Evolutionary conservation across 2,888 invertebrate genomes (phyloP).

Genomic region (Netelia melanura): DNA sequence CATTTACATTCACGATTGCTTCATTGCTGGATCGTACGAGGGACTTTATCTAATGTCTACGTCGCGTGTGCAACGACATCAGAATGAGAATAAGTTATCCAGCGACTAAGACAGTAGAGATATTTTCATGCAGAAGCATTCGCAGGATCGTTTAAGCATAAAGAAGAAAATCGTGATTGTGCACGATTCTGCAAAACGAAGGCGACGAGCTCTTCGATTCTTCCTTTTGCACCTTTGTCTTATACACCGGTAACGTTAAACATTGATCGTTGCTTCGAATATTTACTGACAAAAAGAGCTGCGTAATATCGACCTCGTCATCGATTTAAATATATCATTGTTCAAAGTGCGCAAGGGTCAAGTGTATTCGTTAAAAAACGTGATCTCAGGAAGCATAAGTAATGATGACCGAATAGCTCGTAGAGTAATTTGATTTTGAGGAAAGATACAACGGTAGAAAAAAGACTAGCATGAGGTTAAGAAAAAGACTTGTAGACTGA

Average conservation of each 20-base stretch:
- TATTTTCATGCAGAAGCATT: neutral
- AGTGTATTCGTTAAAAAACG: conserved; percentile 33
- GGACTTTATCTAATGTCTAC: neutral
- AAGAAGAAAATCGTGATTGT: neutral
- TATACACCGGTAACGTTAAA: neutral
- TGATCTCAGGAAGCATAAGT: neutral
- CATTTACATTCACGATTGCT: neutral
- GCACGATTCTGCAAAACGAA: neutral
- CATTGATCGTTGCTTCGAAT: neutral
- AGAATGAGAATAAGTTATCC: neutral
- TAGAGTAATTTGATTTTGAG: neutral
- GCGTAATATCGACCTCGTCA: conserved; percentile 24
- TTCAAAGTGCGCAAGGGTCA: conserved; percentile 34
- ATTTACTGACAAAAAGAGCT: conserved; percentile 1
- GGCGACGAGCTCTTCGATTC: neutral
- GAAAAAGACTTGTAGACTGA: conserved; percentile 12
- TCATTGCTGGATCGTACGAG: neutral
- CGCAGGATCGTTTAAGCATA: neutral
- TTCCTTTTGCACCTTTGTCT: neutral
- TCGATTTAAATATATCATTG: conserved; percentile 32
- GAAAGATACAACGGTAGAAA: neutral
- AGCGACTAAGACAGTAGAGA: neutral
- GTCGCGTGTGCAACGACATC: neutral
- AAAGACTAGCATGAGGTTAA: neutral
- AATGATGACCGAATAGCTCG: neutral